These are phyloP conservation scores for Tethea ocularis DNA, from an alignment of 2,888 invertebrate genomes.

Conservation along the genomic window DNA sequence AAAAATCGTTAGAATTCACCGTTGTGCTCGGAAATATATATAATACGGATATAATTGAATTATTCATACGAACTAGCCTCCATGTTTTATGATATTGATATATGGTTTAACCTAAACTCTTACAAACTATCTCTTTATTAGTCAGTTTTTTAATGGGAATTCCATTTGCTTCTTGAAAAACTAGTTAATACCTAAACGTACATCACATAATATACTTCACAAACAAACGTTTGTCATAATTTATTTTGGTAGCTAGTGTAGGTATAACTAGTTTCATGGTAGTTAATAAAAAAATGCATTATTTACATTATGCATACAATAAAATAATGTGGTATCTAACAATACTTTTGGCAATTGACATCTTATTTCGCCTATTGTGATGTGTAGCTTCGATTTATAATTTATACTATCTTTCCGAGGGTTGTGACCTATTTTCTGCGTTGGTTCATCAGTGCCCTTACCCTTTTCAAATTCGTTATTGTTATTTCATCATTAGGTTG, in stretches of 20 bases:
- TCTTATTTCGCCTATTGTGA: slow-evolving; percentile 48
- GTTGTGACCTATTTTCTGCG: slow-evolving; percentile 55
- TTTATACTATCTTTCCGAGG: slow-evolving; percentile 26
- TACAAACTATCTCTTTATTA: slow-evolving; percentile 23
- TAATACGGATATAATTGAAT: slow-evolving; percentile 34
- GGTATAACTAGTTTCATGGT: neutral
- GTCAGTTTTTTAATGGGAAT: slow-evolving; percentile 3
- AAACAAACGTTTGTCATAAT: no score
- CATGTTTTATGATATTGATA: slow-evolving; percentile 31
- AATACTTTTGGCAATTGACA: slow-evolving; percentile 77
- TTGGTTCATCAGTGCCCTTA: slow-evolving; percentile 68
- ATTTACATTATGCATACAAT: slow-evolving; percentile 21
- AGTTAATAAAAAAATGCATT: neutral
- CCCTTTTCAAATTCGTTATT: slow-evolving; percentile 91
- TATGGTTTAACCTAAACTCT: slow-evolving; percentile 29
- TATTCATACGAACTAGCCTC: slow-evolving; percentile 22
- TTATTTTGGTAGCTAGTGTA: neutral
- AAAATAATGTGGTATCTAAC: slow-evolving; percentile 42
- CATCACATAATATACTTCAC: no score
- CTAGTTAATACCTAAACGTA: slow-evolving; percentile 7
- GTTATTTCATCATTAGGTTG: slow-evolving; percentile 96
- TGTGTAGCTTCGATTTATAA: slow-evolving; percentile 23
- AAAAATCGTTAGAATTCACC: slow-evolving; percentile 20
- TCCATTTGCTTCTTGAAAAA: neutral
- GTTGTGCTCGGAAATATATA: slow-evolving; percentile 30